Evolutionary conservation across 2,888 invertebrate species (phyloP), one percentile per base, ranked within the genome.

Genomic region (Dasypolia templi): DNA sequence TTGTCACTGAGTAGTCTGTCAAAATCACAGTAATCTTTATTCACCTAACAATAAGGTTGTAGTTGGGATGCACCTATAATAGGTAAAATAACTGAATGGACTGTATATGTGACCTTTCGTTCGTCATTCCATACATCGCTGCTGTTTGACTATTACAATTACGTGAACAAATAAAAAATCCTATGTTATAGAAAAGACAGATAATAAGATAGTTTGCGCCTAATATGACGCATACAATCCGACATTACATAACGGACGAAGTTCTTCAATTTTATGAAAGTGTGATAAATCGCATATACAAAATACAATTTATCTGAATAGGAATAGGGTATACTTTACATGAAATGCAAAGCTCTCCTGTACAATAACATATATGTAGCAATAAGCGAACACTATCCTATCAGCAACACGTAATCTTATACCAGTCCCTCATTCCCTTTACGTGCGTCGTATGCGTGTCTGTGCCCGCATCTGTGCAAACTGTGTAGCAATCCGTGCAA

Each of bases 381-480:
- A 17, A 29, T 55, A 7, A 55, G 3, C 29, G 19, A 19, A 9
- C 17, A 63, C 9, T 63, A 2, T 17, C 22, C 4, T 14, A 42
- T 42, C 29, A 66, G n/a, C 26, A 6, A 61, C 11, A 19, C 12
- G 29, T 44, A 62, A 32, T 44, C 5, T 1, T 63, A 19, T 42
- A 61, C 19, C 19, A 14, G 26, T 5, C n/a, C 9, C 26, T n/a
- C 17, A 6, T 6, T 44, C 19, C 32, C 19, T 7, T 6, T 22
- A 14, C 11, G n/a, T 44, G 65, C 44, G 56, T 53, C 66, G 58
- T 26, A 46, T 56, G 53, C 56, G n/a, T 26, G 53, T 63, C 11
- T 67, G 29, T 19, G 39, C 12, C 3, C 5, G 35, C 79, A 79
- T 11, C 62, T 79, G 79, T 11, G 65, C 75, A 62, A 66, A 79